Conservation (phyloP, 2,888 invertebrate genomes). For the Cerceris ruficornis region DNA sequence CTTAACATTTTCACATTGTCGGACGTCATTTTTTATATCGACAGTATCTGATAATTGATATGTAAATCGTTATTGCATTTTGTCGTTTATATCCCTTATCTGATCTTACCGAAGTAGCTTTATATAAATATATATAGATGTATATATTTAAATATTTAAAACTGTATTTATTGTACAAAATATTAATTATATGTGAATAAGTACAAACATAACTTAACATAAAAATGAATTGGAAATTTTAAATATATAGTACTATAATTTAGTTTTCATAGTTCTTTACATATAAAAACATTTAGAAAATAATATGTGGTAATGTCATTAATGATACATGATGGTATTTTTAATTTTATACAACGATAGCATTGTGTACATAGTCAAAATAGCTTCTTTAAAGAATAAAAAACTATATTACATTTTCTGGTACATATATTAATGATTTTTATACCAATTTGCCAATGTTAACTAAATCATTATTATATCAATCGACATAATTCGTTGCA, state of each 20-base stretch:
- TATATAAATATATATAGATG: background rate
- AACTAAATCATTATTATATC: background rate
- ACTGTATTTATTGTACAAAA: constrained; percentile 19
- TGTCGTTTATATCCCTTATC: constrained; percentile 26
- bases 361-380: constrained; percentile 16
- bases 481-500: constrained; percentile 12
- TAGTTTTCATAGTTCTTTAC: background rate
- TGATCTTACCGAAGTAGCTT: constrained; percentile 16
- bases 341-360: constrained; percentile 1
- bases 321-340: background rate
- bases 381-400: constrained; percentile 9
- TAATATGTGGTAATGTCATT: constrained; percentile 11
- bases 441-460: constrained; percentile 13
- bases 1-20: constrained; percentile 13
- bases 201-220: constrained; percentile 42
- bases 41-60: constrained; percentile 1
- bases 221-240: constrained; percentile 20
- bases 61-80: constrained; percentile 35
- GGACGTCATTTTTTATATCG: constrained; percentile 7
- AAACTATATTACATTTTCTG: constrained; percentile 4
- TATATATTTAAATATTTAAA: constrained; percentile 20
- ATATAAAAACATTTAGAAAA: background rate
- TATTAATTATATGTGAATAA: constrained; percentile 31
- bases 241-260: constrained; percentile 7
- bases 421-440: constrained; percentile 3